Conservation (phyloP, 2,888 invertebrate species). For the Andrena bicolor region DNA sequence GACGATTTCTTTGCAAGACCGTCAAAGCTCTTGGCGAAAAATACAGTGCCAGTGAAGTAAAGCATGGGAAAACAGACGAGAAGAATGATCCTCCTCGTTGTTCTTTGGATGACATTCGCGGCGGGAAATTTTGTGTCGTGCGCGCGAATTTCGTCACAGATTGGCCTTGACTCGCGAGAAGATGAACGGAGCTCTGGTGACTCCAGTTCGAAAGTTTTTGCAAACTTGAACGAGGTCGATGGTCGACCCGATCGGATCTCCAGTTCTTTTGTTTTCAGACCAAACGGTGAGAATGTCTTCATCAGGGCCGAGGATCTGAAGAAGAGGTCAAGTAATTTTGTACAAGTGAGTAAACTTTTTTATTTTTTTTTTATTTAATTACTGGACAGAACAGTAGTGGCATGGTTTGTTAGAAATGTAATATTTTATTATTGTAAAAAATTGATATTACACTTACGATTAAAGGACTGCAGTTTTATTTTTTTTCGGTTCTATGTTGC, state of each 20-base stretch:
- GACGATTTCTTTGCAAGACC: slow-evolving; percentile 1
- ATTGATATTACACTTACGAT: too few species aligned
- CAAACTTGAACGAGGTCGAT: slow-evolving; percentile 22
- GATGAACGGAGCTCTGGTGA: background rate
- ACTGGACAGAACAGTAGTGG: background rate
- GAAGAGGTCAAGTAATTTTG: slow-evolving; percentile 23
- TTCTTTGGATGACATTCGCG: background rate
- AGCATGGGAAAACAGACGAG: slow-evolving; percentile 40
- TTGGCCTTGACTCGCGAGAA: slow-evolving; percentile 68
- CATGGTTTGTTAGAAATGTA: background rate
- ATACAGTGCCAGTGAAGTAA: slow-evolving; percentile 10
- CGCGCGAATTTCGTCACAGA: slow-evolving; percentile 70
- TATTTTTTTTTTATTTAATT: background rate
- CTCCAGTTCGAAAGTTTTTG: background rate
- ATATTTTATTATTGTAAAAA: background rate
- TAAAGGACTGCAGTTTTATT: too few species aligned
- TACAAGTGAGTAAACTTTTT: slow-evolving; percentile 43
- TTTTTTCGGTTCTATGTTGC: too few species aligned
- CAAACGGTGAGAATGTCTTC: background rate
- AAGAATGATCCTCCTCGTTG: slow-evolving; percentile 10
- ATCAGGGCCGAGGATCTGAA: slow-evolving; percentile 19
- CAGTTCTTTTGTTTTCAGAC: background rate
- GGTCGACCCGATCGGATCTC: background rate
- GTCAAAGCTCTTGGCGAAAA: slow-evolving; percentile 8
- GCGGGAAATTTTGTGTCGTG: slow-evolving; percentile 57